Conservation (phyloP, 2,888 invertebrate genomes). For the Trisateles emortualis region DNA sequence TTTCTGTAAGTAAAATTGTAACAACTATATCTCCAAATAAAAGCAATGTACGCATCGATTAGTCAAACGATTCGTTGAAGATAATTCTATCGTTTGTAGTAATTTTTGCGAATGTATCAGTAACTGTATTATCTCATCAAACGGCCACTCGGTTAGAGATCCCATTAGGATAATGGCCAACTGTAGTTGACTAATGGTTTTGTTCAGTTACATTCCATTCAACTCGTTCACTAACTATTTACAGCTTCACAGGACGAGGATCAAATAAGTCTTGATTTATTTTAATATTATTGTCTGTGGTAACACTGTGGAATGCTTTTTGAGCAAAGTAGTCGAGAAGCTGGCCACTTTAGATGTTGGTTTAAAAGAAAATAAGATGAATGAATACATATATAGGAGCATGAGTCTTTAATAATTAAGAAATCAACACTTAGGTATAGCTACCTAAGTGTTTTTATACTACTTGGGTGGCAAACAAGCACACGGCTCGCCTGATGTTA, state of each 20-base stretch:
- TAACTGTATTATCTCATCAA: constrained; percentile 56
- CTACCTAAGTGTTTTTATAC: too few species aligned
- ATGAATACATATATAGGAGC: too few species aligned
- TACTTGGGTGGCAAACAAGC: too few species aligned
- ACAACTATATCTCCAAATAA: background rate
- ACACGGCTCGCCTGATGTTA: too few species aligned
- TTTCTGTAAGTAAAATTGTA: background rate
- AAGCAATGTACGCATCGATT: too few species aligned
- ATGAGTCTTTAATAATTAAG: too few species aligned
- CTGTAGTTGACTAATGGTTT: constrained; percentile 75
- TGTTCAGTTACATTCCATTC: constrained; percentile 64
- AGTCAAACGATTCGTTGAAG: background rate
- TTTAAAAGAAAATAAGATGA: constrained; percentile 7
- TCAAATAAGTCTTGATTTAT: constrained; percentile 51
- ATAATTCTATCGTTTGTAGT: constrained; percentile 25
- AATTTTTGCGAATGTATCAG: constrained; percentile 44
- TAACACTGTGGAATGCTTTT: constrained; percentile 42
- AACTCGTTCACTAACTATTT: constrained; percentile 59
- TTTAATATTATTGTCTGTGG: constrained; percentile 34
- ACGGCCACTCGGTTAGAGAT: constrained; percentile 70
- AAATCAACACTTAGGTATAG: too few species aligned
- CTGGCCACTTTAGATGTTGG: constrained; percentile 12
- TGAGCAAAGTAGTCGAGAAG: constrained; percentile 15
- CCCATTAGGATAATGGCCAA: constrained; percentile 78
- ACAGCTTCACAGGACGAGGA: constrained; percentile 47